A percentile compares a stretch with the other conserved stretches of the same genome.
Conservation (phyloP, 2,888 invertebrate genomes). For the Ochropacha duplaris region DNA sequence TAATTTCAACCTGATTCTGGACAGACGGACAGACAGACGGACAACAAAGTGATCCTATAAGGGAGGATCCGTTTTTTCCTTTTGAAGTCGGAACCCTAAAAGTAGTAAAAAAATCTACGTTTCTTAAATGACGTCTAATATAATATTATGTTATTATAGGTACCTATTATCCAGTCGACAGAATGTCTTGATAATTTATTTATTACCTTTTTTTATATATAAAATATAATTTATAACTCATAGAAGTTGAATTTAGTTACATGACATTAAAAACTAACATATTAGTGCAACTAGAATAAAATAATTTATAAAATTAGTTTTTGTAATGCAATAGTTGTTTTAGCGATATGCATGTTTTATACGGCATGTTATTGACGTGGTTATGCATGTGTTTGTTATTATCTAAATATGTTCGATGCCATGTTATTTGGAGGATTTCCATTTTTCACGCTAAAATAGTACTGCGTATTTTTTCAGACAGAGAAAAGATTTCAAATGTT, state of each 20-base stretch:
- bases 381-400: slow-evolving; percentile 5
- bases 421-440: neutral
- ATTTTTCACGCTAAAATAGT: neutral
- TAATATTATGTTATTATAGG: too few relatives aligned
- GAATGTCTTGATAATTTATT: neutral
- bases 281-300: neutral
- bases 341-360: neutral
- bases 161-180: too few relatives aligned
- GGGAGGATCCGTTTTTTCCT: too few relatives aligned
- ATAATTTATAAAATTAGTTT: slow-evolving; percentile 1
- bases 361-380: slow-evolving; percentile 6
- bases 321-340: neutral
- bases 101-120: too few relatives aligned
- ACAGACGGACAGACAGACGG: too few relatives aligned
- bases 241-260: too few relatives aligned
- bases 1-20: too few relatives aligned
- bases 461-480: too few relatives aligned
- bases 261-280: neutral
- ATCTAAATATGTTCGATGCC: neutral
- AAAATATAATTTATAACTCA: neutral
- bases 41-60: too few relatives aligned
- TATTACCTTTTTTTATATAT: neutral
- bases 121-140: too few relatives aligned
- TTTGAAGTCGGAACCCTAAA: too few relatives aligned
- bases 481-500: too few relatives aligned